Percentiles rank a stretch among this genome's conserved stretches.
Evolutionary conservation across 1,140 invertebrate species (phyloP).

Genomic region (Stegodyphus dumicola): DNA sequence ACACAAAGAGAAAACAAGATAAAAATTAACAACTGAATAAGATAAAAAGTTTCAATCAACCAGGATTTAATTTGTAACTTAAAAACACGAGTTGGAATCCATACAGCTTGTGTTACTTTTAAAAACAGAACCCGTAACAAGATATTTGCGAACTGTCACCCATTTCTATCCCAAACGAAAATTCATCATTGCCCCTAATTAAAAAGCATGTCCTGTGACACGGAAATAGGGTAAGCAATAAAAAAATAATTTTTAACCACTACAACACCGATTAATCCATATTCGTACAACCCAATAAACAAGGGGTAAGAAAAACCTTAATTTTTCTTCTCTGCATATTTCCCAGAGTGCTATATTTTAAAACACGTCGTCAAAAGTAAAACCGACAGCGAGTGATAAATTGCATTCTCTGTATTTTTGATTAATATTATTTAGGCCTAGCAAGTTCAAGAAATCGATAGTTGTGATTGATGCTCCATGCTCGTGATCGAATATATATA

Average conservation of each 20-base stretch:
- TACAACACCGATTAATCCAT: conserved; percentile 4
- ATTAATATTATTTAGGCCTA: conserved; percentile 36
- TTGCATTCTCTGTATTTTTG: conserved; percentile 1
- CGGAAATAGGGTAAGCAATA: not conserved
- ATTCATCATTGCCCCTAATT: conserved; percentile 4
- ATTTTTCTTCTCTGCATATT: not conserved
- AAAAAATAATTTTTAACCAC: not conserved
- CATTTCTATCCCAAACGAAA: not conserved
- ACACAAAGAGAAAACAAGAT: no score
- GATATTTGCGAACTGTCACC: no score
- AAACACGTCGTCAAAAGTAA: conserved; percentile 16
- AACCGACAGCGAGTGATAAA: conserved; percentile 21
- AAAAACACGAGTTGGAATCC: no score
- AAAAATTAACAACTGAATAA: no score
- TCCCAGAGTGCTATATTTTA: conserved; percentile 11
- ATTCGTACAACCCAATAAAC: conserved; percentile 18
- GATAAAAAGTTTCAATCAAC: no score
- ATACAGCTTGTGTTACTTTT: no score
- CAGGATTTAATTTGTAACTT: no score
- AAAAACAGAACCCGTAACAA: no score
- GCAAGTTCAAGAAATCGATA: conserved; percentile 10
- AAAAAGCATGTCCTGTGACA: not conserved
- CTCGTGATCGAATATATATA: no score
- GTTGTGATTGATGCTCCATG: conserved; percentile 13
- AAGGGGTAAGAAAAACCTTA: conserved; percentile 1